Evolutionary conservation across 2,797 vertebrate species (phyloP).

Genomic region (Tympanoctomys barrerae): DNA sequence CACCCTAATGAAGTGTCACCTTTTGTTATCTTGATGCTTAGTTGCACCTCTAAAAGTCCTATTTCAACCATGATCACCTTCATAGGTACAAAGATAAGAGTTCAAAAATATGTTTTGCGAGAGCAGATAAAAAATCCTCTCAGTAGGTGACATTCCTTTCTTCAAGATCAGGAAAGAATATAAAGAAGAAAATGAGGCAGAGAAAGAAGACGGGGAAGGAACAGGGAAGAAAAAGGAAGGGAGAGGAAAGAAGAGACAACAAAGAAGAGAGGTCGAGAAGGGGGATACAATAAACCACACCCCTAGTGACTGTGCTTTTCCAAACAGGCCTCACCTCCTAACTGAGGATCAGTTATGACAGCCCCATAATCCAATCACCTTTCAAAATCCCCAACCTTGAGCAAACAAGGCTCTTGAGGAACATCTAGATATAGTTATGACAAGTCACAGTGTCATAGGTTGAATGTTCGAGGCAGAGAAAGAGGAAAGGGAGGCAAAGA

Average conservation of each 20-base stretch:
- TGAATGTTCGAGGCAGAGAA: no score
- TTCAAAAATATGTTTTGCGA: not conserved
- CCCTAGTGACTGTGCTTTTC: not conserved
- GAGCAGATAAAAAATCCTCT: not conserved
- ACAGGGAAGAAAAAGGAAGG: not conserved
- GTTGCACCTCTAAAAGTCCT: not conserved
- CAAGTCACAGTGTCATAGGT: rapidly evolving
- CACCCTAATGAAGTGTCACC: not conserved
- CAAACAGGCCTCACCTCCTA: not conserved
- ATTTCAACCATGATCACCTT: not conserved
- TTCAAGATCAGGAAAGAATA: not conserved
- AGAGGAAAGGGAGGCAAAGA: no score
- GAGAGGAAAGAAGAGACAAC: not conserved
- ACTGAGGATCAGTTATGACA: no score
- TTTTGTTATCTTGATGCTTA: not conserved
- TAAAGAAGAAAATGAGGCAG: not conserved
- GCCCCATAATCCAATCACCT: not conserved
- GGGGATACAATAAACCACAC: not conserved
- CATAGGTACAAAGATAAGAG: not conserved
- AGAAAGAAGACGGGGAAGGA: not conserved
- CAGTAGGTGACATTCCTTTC: not conserved
- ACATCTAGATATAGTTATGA: not conserved
- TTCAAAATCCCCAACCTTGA: not conserved
- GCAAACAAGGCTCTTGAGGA: not conserved
- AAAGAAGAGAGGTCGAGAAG: not conserved